A percentile compares a stretch with the other conserved stretches of the same genome.
Conservation (phyloP, 1,140 invertebrate species). For the Whitmania pigra region DNA sequence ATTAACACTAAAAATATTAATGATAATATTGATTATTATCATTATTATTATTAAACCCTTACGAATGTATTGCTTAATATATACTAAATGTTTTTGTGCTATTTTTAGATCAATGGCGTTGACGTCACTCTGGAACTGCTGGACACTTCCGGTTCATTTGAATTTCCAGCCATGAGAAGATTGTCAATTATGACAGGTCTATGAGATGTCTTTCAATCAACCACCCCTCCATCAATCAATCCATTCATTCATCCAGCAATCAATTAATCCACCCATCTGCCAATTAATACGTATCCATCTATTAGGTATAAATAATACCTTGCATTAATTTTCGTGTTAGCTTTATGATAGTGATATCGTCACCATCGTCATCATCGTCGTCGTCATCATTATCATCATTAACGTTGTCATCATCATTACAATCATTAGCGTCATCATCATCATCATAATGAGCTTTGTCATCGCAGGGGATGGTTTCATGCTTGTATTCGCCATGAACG, state of each 20-base stretch:
- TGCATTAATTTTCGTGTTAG: too few species aligned
- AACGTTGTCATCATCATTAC: background rate
- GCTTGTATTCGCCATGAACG: conserved; percentile 45
- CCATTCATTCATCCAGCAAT: too few species aligned
- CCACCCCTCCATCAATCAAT: too few species aligned
- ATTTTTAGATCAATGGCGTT: conserved; percentile 8
- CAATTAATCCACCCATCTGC: too few species aligned
- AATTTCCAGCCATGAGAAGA: conserved; percentile 98
- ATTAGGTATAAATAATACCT: too few species aligned
- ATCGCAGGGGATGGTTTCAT: conserved; percentile 44
- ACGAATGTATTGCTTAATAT: too few species aligned
- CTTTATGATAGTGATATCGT: background rate
- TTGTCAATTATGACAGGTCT: conserved; percentile 82
- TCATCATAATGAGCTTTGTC: background rate
- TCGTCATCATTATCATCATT: background rate
- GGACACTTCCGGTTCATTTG: conserved; percentile 91
- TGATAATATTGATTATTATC: too few species aligned
- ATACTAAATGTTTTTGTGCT: too few species aligned
- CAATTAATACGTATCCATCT: too few species aligned
- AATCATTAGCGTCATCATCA: background rate
- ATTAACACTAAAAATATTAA: too few species aligned
- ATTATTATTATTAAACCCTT: too few species aligned
- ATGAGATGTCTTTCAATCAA: too few species aligned
- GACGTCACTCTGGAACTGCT: conserved; percentile 79
- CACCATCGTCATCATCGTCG: background rate